These are phyloP conservation scores for Isichthys henryi DNA, from an alignment of 2,113 vertebrate species.

Conservation along the genomic window DNA sequence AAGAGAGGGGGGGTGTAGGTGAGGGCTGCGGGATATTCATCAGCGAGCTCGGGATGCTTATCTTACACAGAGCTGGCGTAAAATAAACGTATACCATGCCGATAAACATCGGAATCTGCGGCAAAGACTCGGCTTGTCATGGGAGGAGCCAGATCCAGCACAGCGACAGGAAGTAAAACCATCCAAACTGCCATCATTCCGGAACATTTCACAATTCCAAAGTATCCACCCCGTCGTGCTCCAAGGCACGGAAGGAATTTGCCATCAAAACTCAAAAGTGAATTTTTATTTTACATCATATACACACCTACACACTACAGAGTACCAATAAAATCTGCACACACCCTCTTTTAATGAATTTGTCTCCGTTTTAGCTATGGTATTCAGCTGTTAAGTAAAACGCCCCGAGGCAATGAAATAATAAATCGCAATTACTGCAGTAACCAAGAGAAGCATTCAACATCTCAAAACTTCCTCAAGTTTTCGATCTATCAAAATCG, in stretches of 20 bases:
- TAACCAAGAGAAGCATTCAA: neutral
- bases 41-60: conserved; percentile 6
- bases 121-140: neutral
- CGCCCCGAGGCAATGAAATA: neutral
- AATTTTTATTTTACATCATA: neutral
- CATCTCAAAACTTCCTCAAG: neutral
- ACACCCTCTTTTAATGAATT: neutral
- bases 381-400: neutral
- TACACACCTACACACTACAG: neutral
- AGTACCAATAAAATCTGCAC: neutral
- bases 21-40: neutral
- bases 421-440: neutral
- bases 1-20: neutral
- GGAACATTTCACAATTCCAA: neutral
- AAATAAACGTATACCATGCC: conserved; percentile 17
- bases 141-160: no score
- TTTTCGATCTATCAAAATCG: neutral
- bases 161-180: neutral
- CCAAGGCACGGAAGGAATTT: neutral
- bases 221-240: neutral
- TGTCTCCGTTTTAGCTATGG: neutral
- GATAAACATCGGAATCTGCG: conserved; percentile 22
- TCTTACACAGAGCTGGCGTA: conserved; percentile 21
- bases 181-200: neutral
- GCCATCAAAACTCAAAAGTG: neutral